Conservation (phyloP, 2,888 invertebrate species). For the Congeria kusceri region DNA sequence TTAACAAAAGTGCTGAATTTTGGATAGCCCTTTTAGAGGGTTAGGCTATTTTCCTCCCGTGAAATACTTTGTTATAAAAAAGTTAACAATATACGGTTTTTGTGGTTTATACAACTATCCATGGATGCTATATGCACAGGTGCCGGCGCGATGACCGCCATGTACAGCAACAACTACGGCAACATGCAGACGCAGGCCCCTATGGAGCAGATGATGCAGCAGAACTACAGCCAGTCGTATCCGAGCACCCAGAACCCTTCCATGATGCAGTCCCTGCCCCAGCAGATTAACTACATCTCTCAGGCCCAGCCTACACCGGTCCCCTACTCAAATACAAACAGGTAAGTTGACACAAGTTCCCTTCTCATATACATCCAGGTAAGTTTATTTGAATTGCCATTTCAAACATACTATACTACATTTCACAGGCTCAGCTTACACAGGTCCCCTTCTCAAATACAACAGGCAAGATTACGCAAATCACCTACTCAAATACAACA, state of each 20-base stretch:
- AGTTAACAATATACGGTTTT: too few species aligned
- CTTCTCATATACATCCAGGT: too few species aligned
- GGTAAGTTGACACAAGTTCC: conserved; percentile 52
- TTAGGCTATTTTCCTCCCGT: background rate
- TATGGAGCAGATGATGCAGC: conserved; percentile 71
- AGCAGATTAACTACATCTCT: conserved; percentile 74
- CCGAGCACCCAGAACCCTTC: conserved; percentile 69
- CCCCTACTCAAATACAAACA: conserved; percentile 67
- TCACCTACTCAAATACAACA: too few species aligned
- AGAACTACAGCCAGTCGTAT: conserved; percentile 76
- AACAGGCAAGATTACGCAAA: conserved; percentile 60
- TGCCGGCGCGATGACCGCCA: conserved; percentile 55
- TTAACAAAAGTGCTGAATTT: too few species aligned
- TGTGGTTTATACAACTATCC: too few species aligned
- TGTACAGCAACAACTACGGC: conserved; percentile 65
- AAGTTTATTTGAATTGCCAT: too few species aligned
- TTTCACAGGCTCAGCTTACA: conserved; percentile 71
- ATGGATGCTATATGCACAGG: background rate
- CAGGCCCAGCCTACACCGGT: conserved; percentile 71
- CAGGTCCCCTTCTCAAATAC: conserved; percentile 69
- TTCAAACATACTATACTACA: conserved; percentile 52
- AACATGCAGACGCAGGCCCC: conserved; percentile 73
- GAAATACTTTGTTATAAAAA: too few species aligned
- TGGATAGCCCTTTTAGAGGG: too few species aligned
- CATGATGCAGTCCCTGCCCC: conserved; percentile 72